Evolutionary conservation across 2,888 invertebrate species (phyloP).

Genomic region (Acleris holmiana): DNA sequence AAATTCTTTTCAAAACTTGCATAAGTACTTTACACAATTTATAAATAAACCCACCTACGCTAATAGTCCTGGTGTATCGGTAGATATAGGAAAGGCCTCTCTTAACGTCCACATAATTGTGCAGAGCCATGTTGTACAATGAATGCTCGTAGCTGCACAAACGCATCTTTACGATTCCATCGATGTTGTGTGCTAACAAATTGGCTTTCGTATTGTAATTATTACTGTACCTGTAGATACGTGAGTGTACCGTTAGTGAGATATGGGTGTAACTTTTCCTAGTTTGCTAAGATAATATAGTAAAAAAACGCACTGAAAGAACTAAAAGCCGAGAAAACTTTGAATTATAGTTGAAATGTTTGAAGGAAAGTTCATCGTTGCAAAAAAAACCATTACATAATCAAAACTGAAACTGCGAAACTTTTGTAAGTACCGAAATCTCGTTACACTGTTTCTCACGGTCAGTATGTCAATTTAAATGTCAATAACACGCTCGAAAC

Average conservation of each 20-base stretch:
- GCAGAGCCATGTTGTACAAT: not conserved
- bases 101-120: constrained; percentile 9
- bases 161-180: constrained; percentile 25
- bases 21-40: not conserved
- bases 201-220: constrained; percentile 18
- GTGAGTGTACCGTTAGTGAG: not conserved
- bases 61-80: constrained; percentile 9
- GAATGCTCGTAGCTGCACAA: constrained; percentile 12
- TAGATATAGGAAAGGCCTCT: constrained; percentile 22
- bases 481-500: constrained; percentile 31
- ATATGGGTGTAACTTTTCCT: not conserved
- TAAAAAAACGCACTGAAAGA: not conserved
- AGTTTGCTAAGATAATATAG: not conserved
- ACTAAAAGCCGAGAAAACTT: not conserved
- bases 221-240: constrained; percentile 1
- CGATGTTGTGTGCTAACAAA: constrained; percentile 19
- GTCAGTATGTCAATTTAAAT: constrained; percentile 36
- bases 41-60: not conserved
- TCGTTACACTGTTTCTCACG: constrained; percentile 30
- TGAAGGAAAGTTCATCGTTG: not conserved
- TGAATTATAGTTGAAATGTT: not conserved
- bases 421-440: constrained; percentile 2
- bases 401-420: constrained; percentile 15
- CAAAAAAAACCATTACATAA: constrained; percentile 1
- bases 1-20: too few relatives aligned